phyloP scores from a whole-genome alignment of 1,140 invertebrate genomes.

The Leptinotarsa texana region DNA sequence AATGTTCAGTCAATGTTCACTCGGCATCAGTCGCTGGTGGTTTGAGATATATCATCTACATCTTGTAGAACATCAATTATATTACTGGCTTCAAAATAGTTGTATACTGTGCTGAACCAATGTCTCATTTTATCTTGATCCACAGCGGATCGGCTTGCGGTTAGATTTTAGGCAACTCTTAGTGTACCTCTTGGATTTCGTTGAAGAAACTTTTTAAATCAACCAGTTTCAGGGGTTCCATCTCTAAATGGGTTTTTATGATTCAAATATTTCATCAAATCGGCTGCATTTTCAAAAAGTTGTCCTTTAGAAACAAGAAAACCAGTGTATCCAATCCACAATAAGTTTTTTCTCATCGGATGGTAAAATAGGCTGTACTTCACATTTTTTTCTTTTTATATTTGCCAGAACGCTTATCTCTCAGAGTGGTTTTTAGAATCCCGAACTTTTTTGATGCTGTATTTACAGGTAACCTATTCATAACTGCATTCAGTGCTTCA shows the following conservation, averaged over 20 bases:
- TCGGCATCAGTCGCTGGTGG: too few relatives aligned
- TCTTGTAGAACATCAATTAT: slow-evolving; percentile 43
- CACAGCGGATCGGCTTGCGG: slow-evolving; percentile 7
- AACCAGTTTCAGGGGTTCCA: slow-evolving; percentile 26
- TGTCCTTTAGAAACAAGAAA: slow-evolving; percentile 38
- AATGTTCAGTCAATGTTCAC: too few relatives aligned
- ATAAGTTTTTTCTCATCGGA: slow-evolving; percentile 22
- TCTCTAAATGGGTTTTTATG: slow-evolving; percentile 33
- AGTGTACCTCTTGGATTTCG: slow-evolving; percentile 7
- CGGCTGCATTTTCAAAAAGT: slow-evolving; percentile 31
- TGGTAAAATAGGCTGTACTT: neutral
- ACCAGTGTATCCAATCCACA: slow-evolving; percentile 9
- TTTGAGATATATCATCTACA: too few relatives aligned
- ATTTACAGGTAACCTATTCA: neutral
- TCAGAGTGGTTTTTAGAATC: slow-evolving; percentile 15
- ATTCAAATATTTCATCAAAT: slow-evolving; percentile 24
- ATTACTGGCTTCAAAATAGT: slow-evolving; percentile 43
- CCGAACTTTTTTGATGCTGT: too few relatives aligned
- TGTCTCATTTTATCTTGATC: slow-evolving; percentile 32
- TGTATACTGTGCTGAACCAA: slow-evolving; percentile 45
- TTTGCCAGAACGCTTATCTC: slow-evolving; percentile 8
- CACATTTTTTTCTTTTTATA: slow-evolving; percentile 8
- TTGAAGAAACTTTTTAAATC: slow-evolving; percentile 28
- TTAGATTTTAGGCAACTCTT: slow-evolving; percentile 17
- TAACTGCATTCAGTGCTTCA: neutral